Evolutionary conservation across 2,797 vertebrate species (phyloP), one percentile per base, ranked within the genome.

Genomic region (Sebastes diploproa): DNA sequence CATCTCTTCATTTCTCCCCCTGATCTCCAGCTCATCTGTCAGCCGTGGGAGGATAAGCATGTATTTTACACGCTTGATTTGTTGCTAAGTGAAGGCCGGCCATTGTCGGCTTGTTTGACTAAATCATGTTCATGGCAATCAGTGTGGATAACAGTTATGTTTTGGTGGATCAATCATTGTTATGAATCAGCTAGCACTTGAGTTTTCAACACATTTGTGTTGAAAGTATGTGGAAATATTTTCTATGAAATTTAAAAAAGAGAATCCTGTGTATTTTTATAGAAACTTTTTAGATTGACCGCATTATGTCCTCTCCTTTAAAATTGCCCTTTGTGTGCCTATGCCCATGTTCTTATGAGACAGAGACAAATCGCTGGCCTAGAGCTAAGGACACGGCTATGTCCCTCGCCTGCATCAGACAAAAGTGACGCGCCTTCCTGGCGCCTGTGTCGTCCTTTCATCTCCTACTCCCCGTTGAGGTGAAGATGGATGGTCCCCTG

Each of bases 1-100:
- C 94, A 94, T 95, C 94, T 95, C 95, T 95, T 96, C 88, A 95
- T 95, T 91, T 94, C 91, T 92, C 81, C 91, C 91, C 92, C 93
- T 94, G 92, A 94, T 96, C 87, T 93, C 76, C 84, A 77, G 25
- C 90, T 95, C 94, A 94, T 95, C 94, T 92, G 93, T 93, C 94
- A 93, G 88, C 93, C 92, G 89, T 95, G 94, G 91, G 89, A 95
- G 92, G 94, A 96, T 93, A 94, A 95, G 92, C 93, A 93, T 95
- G 95, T 95, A 94, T 95, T 95, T 95, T 95, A 92, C 95, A 96
- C 92, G 93, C 92, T 91, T 93, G 93, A 94, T 94, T 95, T 95
- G 93, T 93, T 95, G 94, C 93, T 94, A 94, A 95, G 94, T 95
- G 94, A 92, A 82, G 92, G 92, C 77, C 81, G 59, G 88, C 89